A percentile compares a stretch with the other conserved stretches of the same genome.
Conservation (phyloP, 1,140 invertebrate genomes). For the Pachyrhynchus sulphureomaculatus region DNA sequence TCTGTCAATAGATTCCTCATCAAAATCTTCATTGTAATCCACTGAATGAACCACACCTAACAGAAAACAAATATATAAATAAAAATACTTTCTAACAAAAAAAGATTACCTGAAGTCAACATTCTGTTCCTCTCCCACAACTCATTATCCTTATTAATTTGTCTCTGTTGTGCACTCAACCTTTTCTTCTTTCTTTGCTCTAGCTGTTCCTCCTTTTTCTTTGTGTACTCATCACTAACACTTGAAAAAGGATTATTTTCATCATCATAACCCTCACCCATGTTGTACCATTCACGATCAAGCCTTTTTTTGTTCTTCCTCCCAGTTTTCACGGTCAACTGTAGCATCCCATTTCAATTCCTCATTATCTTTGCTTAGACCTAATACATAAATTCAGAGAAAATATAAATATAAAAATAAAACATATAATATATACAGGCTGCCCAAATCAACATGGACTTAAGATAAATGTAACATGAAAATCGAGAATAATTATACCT, state of each 20-base stretch:
- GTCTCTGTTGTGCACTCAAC: constrained; percentile 90
- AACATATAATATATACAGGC: too few relatives aligned
- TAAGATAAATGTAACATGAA: too few relatives aligned
- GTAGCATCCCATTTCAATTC: constrained; percentile 58
- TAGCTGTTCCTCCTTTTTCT: constrained; percentile 88
- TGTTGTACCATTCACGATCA: constrained; percentile 95
- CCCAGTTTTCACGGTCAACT: constrained; percentile 80
- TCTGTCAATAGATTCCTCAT: constrained; percentile 86
- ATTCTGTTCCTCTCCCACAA: constrained; percentile 98
- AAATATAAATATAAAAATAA: too few relatives aligned
- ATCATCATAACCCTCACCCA: constrained; percentile 93
- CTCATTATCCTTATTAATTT: constrained; percentile 97
- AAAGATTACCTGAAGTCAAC: constrained; percentile 78
- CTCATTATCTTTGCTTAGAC: constrained; percentile 46
- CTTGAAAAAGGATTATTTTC: constrained; percentile 90
- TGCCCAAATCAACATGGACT: too few relatives aligned
- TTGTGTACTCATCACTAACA: constrained; percentile 87
- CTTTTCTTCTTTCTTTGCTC: constrained; percentile 88
- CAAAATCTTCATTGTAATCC: constrained; percentile 89
- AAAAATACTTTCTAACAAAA: not conserved
- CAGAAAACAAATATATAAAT: not conserved
- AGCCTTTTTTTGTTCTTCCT: constrained; percentile 90
- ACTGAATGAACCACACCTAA: constrained; percentile 86
- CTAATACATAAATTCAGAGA: not conserved
- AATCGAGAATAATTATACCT: too few relatives aligned